Conservation (phyloP, 2,113 vertebrate species). For the Trogon surrucura region DNA sequence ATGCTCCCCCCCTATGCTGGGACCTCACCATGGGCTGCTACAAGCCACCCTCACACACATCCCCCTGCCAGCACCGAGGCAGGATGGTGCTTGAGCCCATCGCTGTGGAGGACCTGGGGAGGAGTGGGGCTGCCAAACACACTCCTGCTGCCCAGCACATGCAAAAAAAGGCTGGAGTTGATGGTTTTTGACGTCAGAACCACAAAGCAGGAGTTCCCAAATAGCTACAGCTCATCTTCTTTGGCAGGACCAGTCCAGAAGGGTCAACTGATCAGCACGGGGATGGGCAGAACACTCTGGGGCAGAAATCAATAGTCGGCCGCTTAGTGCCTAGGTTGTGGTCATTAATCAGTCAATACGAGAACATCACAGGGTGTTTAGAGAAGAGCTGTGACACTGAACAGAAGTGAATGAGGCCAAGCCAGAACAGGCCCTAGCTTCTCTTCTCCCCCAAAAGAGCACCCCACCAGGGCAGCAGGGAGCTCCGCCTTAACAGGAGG, state of each 20-base stretch:
- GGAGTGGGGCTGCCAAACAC: background rate
- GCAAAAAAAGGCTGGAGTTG: background rate
- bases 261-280: fast-evolving
- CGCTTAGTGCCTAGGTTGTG: background rate
- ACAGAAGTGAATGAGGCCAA: background rate
- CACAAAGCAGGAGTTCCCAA: background rate
- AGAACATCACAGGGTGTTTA: background rate
- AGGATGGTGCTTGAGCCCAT: background rate
- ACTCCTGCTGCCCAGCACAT: background rate
- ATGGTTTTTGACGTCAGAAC: background rate
- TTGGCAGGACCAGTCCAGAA: background rate
- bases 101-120: background rate
- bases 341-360: background rate
- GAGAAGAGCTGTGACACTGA: background rate
- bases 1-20: background rate
- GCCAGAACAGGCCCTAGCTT: background rate
- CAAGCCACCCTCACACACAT: background rate
- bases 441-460: background rate
- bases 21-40: background rate
- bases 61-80: background rate
- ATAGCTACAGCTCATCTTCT: background rate
- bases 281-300: background rate
- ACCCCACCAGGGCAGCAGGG: background rate
- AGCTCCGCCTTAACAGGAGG: background rate
- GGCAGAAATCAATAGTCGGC: background rate